These are phyloP conservation scores for Tetrax tetrax DNA, from an alignment of 2,113 vertebrate genomes.

Conservation along the genomic window DNA sequence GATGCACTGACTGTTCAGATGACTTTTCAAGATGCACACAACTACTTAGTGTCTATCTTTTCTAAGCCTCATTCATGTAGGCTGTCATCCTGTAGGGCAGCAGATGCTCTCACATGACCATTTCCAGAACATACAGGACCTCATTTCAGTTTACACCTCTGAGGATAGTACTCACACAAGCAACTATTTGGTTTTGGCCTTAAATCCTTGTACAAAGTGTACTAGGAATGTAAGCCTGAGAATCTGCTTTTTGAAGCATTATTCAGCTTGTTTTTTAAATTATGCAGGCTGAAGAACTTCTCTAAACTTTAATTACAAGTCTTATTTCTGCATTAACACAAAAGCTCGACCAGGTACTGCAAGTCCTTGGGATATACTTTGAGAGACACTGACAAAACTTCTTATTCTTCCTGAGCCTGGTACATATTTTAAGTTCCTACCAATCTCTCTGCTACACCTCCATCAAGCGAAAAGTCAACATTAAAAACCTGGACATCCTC, in stretches of 20 bases:
- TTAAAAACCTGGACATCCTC: background rate
- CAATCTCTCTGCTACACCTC: background rate
- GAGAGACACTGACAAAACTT: background rate
- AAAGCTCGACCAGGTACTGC: background rate
- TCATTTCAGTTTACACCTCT: background rate
- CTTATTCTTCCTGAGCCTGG: background rate
- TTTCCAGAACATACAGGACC: background rate
- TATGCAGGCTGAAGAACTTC: background rate
- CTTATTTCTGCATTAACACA: background rate
- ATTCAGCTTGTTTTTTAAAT: background rate
- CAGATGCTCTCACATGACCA: background rate
- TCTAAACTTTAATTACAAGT: background rate
- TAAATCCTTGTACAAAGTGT: background rate
- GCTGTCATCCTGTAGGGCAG: background rate
- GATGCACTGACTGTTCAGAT: rapidly evolving
- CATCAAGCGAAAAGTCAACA: background rate
- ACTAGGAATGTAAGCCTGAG: background rate
- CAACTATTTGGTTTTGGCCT: background rate
- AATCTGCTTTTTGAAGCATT: background rate
- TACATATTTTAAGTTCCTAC: background rate
- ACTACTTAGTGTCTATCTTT: background rate
- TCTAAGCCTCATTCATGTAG: background rate
- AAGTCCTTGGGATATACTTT: background rate
- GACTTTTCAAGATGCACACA: background rate
- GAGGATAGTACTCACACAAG: background rate